These are phyloP conservation scores for Steinernema scapterisci DNA, from an alignment of 2,888 invertebrate genomes.

Conservation along the genomic window DNA sequence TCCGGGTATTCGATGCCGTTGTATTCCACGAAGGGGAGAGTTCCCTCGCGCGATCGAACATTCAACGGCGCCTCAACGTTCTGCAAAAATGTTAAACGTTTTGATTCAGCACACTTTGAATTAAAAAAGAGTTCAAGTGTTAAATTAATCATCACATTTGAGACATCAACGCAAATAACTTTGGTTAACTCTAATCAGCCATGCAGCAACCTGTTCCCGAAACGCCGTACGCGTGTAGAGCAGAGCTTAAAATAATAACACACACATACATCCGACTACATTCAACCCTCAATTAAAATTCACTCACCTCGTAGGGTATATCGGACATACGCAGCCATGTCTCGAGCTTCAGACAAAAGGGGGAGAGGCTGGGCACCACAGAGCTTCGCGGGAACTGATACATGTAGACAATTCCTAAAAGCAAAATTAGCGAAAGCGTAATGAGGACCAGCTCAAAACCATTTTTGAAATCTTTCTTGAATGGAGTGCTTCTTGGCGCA, in stretches of 20 bases:
- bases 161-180: too few relatives aligned
- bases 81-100: constrained; percentile 36
- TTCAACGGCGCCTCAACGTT: constrained; percentile 40
- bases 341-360: constrained; percentile 59
- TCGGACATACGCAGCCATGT: constrained; percentile 82
- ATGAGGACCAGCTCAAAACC: constrained; percentile 33
- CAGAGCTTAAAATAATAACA: too few relatives aligned
- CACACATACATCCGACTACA: too few relatives aligned
- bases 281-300: too few relatives aligned
- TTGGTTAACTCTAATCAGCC: too few relatives aligned
- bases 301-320: constrained; percentile 85
- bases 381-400: constrained; percentile 57
- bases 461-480: constrained; percentile 47
- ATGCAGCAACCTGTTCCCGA: too few relatives aligned
- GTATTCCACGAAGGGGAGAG: constrained; percentile 88
- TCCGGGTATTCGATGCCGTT: constrained; percentile 93
- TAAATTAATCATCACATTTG: too few relatives aligned
- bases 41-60: constrained; percentile 81
- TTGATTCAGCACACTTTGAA: too few relatives aligned
- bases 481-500: constrained; percentile 43
- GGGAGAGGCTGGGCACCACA: constrained; percentile 53
- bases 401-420: constrained; percentile 55
- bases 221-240: too few relatives aligned
- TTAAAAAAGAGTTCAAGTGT: too few relatives aligned
- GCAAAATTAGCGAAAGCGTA: too few relatives aligned